Percentiles rank a stretch among this genome's conserved stretches.
Evolutionary conservation across 2,113 vertebrate genomes (phyloP).

Genomic region (Gambusia holbrooki): DNA sequence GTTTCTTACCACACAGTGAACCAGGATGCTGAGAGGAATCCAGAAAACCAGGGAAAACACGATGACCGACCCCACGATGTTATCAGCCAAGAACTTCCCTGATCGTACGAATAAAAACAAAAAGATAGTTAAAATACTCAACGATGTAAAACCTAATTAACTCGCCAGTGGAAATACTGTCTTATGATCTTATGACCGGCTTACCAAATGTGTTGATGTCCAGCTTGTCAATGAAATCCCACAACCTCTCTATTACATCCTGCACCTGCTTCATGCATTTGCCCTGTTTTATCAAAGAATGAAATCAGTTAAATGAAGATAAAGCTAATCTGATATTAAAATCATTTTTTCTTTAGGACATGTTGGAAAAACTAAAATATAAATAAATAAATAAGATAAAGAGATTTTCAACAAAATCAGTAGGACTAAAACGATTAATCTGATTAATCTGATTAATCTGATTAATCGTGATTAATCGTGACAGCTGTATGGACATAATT

Average conservation of each 20-base stretch:
- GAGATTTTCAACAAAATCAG: background rate
- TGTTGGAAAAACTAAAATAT: too few species aligned
- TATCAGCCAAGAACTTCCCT: slow-evolving; percentile 98
- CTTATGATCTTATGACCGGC: slow-evolving; percentile 5
- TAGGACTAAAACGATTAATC: too few species aligned
- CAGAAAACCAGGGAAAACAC: slow-evolving; percentile 97
- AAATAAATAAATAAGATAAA: too few species aligned
- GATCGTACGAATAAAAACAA: slow-evolving; percentile 19
- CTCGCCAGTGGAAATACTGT: too few species aligned
- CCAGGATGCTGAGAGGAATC: slow-evolving; percentile 97
- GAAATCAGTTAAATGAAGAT: too few species aligned
- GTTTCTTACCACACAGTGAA: slow-evolving; percentile 95
- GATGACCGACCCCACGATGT: slow-evolving; percentile 98
- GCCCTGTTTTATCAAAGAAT: slow-evolving; percentile 77
- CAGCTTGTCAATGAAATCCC: slow-evolving; percentile 98
- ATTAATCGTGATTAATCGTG: too few species aligned
- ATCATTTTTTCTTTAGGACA: too few species aligned
- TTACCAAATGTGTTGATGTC: slow-evolving; percentile 97
- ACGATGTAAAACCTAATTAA: background rate
- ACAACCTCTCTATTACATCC: slow-evolving; percentile 95
- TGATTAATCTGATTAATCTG: too few species aligned
- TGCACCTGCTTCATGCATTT: slow-evolving; percentile 98
- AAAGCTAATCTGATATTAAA: too few species aligned
- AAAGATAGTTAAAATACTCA: background rate
- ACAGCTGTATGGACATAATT: too few species aligned